Evolutionary conservation across 2,797 vertebrate species (phyloP).

Genomic region (Sebastiscus tertius): DNA sequence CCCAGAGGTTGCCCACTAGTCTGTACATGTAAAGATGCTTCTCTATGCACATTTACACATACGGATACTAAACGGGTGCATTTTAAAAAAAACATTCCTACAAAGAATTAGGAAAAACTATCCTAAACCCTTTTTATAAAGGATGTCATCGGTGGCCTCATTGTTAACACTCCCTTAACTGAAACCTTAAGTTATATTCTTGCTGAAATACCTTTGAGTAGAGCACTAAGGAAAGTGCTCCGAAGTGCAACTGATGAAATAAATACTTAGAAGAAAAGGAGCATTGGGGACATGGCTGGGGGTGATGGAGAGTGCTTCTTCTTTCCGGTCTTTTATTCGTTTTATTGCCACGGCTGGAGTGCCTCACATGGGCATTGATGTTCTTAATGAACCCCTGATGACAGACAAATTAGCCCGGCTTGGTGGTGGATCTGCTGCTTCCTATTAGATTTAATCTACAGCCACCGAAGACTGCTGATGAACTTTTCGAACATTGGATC

Average conservation of each 20-base stretch:
- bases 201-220: not conserved
- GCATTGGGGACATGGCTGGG: not conserved
- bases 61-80: not conserved
- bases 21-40: not conserved
- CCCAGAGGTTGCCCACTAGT: no score
- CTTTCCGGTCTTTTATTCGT: not conserved
- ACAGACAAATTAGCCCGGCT: not conserved
- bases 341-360: not conserved
- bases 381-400: not conserved
- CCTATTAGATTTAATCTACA: not conserved
- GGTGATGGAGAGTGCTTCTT: not conserved
- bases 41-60: not conserved
- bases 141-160: not conserved
- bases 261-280: not conserved
- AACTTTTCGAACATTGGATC: conserved; percentile 10
- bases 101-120: not conserved
- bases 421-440: not conserved
- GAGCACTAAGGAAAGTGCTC: not conserved
- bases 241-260: not conserved
- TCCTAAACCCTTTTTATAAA: not conserved
- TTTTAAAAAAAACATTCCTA: not conserved
- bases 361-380: not conserved
- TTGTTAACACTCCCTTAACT: not conserved
- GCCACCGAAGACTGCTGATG: conserved; percentile 1
- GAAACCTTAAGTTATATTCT: not conserved